Base-by-base conservation (phyloP, 2,113 vertebrate species). In the Trachemys scripta region DNA sequence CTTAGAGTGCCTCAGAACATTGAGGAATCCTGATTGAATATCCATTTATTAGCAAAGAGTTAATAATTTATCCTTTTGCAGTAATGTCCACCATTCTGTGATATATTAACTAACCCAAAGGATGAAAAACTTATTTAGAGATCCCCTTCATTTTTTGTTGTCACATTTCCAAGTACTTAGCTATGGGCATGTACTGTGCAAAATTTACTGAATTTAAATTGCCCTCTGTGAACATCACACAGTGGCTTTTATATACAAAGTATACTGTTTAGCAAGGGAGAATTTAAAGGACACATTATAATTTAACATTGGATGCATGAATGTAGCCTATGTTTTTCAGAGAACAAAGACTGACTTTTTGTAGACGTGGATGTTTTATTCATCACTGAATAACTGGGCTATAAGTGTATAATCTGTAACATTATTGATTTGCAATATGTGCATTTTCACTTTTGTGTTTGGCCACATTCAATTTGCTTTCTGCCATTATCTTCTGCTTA, bases 401-500 rank as follows among this genome's bases (percentile, higher is more conserved):
- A 0, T 90, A 93, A 92, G 56, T 20, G 19, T 59, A 95, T 94
- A 84, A 96, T 88, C 76, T 65, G 85, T 92, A 96, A 94, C 57
- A 35, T 69, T 92, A 97, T 88, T 94, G 94, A 97, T 96, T 97
- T 96, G 47, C n/a, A 93, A 50, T 92, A 92, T 20, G 9, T n/a
- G 4, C 76, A 25, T 90, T 96, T 95, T 86, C 86, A 87, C 9
- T 95, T 93, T 47, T 87, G 35, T 90, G 72, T 94, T 96, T 95
- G 81, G 85, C 79, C 93, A 88, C 54, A 90, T 94, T 93, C 82
- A 80, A 84, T 89, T 96, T 87, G 82, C 31, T 95, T 94, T 93
- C 87, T 85, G 69, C 90, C 92, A 90, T 92, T 96, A 92, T 88
- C 89, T 95, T 38, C 85, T 97, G 90, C 95, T 97, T 97, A 93